Conservation (phyloP, 37 sponge, comb jelly and placozoan genomes). For the Mnemiopsis leidyi region DNA sequence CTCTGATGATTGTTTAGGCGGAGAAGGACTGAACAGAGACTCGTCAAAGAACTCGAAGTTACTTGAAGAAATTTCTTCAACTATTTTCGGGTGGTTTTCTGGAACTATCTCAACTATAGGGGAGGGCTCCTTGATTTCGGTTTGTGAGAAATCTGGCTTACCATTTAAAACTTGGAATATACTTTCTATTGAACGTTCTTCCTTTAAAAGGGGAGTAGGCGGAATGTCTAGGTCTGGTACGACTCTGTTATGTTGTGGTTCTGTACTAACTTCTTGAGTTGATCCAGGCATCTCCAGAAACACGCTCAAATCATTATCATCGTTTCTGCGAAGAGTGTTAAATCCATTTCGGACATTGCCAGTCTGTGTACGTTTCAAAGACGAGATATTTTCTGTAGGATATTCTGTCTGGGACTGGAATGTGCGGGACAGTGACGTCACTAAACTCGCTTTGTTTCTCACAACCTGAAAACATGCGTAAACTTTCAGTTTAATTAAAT, state of each 20-base stretch:
- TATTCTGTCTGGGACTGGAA: not conserved
- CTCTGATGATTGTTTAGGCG: not conserved
- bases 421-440: not conserved
- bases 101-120: not conserved
- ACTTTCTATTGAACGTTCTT: not conserved
- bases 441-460: not conserved
- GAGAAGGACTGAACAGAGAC: not conserved
- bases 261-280: not conserved
- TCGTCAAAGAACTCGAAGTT: conserved; percentile 1
- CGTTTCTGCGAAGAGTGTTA: no score
- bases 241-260: not conserved
- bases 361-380: no score
- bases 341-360: no score
- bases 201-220: not conserved
- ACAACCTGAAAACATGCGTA: no score
- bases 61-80: not conserved
- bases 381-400: no score
- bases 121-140: not conserved
- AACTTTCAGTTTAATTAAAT: no score
- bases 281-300: not conserved
- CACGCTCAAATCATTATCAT: not conserved
- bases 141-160: not conserved
- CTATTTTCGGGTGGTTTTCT: not conserved
- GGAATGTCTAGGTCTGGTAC: not conserved
- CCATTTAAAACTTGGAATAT: conserved; percentile 2